Evolutionary conservation across 2,113 vertebrate genomes (phyloP).

Genomic region (Bubo bubo): DNA sequence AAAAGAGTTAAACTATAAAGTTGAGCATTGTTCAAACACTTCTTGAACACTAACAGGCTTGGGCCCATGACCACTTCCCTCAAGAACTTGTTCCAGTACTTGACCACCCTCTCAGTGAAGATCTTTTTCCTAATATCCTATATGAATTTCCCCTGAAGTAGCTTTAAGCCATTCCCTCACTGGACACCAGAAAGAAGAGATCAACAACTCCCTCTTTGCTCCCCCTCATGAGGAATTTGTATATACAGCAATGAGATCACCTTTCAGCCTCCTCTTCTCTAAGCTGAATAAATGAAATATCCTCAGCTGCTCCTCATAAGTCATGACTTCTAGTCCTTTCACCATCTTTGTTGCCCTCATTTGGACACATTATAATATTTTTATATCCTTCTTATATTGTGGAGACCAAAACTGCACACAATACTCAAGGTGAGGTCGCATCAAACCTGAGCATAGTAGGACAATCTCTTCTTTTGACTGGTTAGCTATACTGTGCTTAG

Average conservation of each 20-base stretch:
- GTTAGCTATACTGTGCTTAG: not conserved
- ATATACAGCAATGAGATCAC: not conserved
- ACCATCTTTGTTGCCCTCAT: not conserved
- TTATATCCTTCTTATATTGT: not conserved
- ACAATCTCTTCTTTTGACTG: rapidly evolving
- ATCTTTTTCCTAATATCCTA: not conserved
- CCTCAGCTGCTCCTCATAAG: not conserved
- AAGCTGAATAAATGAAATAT: not conserved
- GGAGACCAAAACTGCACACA: not conserved
- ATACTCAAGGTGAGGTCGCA: not conserved
- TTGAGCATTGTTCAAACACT: not conserved
- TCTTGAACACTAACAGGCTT: not conserved
- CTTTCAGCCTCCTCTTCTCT: not conserved
- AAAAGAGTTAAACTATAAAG: not conserved
- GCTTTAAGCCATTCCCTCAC: not conserved
- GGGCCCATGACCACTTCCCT: not conserved
- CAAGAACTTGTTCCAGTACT: not conserved
- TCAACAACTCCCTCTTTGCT: not conserved
- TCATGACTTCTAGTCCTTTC: not conserved
- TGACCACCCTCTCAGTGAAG: not conserved
- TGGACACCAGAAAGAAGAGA: not conserved
- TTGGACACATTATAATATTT: not conserved
- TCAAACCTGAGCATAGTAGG: not conserved
- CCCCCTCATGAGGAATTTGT: not conserved
- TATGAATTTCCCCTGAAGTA: not conserved